These are phyloP conservation scores for Choloepus didactylus DNA, from an alignment of 2,797 vertebrate species.

Conservation along the genomic window DNA sequence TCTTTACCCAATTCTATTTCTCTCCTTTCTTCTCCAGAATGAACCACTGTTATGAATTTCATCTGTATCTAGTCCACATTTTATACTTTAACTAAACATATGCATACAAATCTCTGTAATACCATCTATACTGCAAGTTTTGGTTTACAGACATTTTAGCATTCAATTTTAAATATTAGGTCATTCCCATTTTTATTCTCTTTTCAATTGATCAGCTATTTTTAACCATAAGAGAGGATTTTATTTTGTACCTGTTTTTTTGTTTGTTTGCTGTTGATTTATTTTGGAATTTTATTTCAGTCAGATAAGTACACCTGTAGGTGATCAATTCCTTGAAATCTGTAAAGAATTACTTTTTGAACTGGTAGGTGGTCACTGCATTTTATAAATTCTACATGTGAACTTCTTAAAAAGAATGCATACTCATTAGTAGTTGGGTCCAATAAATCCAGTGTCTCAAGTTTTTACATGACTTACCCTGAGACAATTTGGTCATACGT, in stretches of 20 bases:
- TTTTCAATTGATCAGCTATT: neutral
- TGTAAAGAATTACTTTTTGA: slow-evolving; percentile 22
- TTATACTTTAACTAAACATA: neutral
- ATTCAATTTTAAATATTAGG: slow-evolving; percentile 28
- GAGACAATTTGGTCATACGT: neutral
- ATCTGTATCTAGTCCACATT: neutral
- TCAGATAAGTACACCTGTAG: neutral
- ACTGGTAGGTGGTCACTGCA: neutral
- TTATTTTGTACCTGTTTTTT: neutral
- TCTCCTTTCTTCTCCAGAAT: neutral
- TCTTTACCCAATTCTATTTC: neutral
- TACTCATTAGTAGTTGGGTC: neutral
- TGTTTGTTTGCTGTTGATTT: neutral
- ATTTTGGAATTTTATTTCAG: slow-evolving; percentile 31
- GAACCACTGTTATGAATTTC: neutral
- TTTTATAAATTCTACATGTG: neutral
- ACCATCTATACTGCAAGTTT: neutral
- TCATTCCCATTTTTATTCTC: neutral
- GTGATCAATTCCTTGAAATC: neutral
- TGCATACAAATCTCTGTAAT: neutral
- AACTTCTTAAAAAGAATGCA: neutral
- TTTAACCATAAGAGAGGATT: neutral
- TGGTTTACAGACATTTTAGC: neutral
- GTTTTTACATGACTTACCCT: neutral
- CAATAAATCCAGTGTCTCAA: neutral